These are phyloP conservation scores for Chrysomallon squamiferum DNA, from an alignment of 1,140 invertebrate genomes.

Conservation along the genomic window DNA sequence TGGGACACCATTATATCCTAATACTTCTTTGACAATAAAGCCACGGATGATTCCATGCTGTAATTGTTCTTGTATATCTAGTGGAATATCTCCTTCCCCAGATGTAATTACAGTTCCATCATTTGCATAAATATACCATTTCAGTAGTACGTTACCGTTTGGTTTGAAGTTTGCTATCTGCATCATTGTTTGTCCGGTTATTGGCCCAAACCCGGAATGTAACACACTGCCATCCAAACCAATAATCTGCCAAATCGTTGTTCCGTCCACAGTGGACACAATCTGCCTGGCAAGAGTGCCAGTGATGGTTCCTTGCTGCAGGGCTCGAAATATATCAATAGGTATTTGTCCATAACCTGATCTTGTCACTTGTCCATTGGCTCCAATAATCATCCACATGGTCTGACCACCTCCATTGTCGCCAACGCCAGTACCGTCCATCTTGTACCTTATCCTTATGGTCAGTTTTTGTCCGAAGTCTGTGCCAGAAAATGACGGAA, in stretches of 20 bases:
- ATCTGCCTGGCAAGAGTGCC: constrained; percentile 14
- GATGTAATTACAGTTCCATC: constrained; percentile 11
- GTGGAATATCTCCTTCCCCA: constrained; percentile 15
- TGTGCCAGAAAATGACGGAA: constrained; percentile 23
- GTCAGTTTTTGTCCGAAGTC: constrained; percentile 30
- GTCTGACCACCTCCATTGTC: constrained; percentile 11
- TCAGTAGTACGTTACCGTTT: background rate
- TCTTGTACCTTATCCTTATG: constrained; percentile 32
- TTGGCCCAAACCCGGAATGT: background rate
- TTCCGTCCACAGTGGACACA: background rate
- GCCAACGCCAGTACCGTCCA: constrained; percentile 12
- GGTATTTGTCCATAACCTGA: constrained; percentile 6
- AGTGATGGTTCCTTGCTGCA: constrained; percentile 4
- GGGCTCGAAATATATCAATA: background rate
- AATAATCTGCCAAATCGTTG: background rate
- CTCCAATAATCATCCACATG: constrained; percentile 9
- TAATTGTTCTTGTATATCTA: constrained; percentile 2
- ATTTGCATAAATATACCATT: constrained; percentile 7
- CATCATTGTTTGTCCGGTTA: background rate
- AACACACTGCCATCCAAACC: background rate
- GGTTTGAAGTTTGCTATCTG: background rate
- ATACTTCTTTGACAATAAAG: background rate
- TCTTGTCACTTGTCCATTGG: background rate
- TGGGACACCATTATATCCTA: background rate
- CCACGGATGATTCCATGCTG: constrained; percentile 8